Evolutionary conservation across 2,888 invertebrate genomes (phyloP), one percentile per base, ranked within the genome.

Genomic region (Frankliniella intonsa): DNA sequence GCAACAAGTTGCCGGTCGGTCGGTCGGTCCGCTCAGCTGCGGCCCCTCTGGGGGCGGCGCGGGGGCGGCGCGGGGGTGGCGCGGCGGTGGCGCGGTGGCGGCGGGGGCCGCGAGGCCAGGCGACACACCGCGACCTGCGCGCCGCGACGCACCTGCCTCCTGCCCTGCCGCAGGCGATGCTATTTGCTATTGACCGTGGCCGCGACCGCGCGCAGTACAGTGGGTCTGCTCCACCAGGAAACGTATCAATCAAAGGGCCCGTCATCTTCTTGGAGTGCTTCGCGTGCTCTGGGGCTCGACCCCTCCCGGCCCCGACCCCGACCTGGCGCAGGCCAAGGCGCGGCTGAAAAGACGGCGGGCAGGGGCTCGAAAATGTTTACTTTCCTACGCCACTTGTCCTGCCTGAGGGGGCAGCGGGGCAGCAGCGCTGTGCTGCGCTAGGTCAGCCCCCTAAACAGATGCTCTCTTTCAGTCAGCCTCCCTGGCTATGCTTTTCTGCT

Each of bases 401-500:
- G 38, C 2, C 38, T 38, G 62, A 14, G 62, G 62, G 62, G 17
- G 19, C 62, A n/a, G 62, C 55, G 55, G 55, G 55, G 7, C 62
- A 14, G 62, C 62, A 19, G 62, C 55, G 55, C 14, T 17, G 55
- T 12, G 9, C 9, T 12, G 55, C 55, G 62, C 62, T 2, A 17
- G 62, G 62, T 22, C 69, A 12, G 69, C 69, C 69, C 69, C 69
- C 12, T 12, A 76, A 76, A 76, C 69, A 76, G 69, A 76, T 76
- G 69, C 69, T 69, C 69, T 22, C 69, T 76, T 76, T 76, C 69
- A 76, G 69, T 22, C 69, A 25, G 69, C 69, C 69, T 76, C 69
- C 38, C 38, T 5, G 2, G 38, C 38, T 38, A 11, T 55, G 38
- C 38, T 76, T 76, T 76, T 76, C 69, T 76, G 69, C 69, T 12